phyloP scores from a whole-genome alignment of 2,113 vertebrate genomes.

The Brienomyrus brachyistius region DNA sequence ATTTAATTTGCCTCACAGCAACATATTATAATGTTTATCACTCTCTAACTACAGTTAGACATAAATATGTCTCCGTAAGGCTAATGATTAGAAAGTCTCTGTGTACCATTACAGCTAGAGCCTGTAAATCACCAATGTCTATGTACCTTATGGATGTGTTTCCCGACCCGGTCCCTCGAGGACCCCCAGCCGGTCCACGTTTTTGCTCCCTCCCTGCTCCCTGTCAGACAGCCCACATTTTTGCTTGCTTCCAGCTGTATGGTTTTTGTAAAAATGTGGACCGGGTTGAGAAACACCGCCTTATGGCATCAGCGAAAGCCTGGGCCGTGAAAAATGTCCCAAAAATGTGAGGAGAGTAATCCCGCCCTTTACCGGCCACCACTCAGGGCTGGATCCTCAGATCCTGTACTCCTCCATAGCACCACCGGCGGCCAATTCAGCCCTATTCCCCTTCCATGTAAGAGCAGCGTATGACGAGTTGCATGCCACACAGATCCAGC shows the following conservation, averaged over 20 bases:
- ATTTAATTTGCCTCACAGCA: neutral
- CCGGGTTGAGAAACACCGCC: conserved; percentile 35
- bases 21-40: neutral
- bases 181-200: neutral
- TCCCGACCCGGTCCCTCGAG: neutral
- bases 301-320: conserved; percentile 29
- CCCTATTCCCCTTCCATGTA: neutral
- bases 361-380: conserved; percentile 35
- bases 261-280: neutral
- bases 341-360: conserved; percentile 23
- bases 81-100: conserved; percentile 21
- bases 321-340: conserved; percentile 29
- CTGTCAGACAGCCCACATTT: neutral
- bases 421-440: conserved; percentile 2
- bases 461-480: neutral
- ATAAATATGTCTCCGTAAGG: neutral
- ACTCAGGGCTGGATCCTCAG: conserved; percentile 22
- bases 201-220: neutral
- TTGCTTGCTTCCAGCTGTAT: neutral
- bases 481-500: neutral
- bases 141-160: conserved; percentile 10
- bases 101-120: conserved; percentile 16
- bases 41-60: neutral
- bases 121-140: neutral
- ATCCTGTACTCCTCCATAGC: conserved; percentile 39